Base-by-base conservation (phyloP, 1,140 invertebrate species). In the Lepidotrigona ventralis region DNA sequence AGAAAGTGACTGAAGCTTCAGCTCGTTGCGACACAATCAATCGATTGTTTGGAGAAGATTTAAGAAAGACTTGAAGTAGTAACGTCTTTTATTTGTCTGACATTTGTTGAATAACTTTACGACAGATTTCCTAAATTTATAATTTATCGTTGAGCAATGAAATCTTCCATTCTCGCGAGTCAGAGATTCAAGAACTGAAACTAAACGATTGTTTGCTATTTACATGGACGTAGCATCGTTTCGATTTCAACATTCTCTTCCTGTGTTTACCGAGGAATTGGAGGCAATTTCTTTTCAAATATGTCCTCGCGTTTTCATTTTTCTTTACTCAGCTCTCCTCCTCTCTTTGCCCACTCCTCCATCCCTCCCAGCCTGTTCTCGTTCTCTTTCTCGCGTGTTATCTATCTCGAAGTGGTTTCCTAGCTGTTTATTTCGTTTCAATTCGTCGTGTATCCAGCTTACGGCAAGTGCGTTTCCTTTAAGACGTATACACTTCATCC, bases 391-490 rank as follows among this genome's bases (percentile, higher is more conserved):
- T 53, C 54, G 53, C 80, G 53, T 33, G 64, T 74, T 71, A 58
- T 71, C 85, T 58, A 71, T 86, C 76, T 56, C 33, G 33, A 26
- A 79, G 69, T 63, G 82, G 56, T 73, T 79, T 68, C 29, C 76
- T 58, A 73, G 33, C 82, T 72, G 79, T 87, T 85, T 83, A 79
- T 83, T 87, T 78, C 85, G 69, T 73, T 81, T 54, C 70, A 73
- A 80, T 84, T 79, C 79, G 39, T n/a, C 58, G 70, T 74, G 73
- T 68, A 85, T 85, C 73, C 83, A 56, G 75, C 83, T 76, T 64
- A 83, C 81, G 66, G 74, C 53, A 29, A 79, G 79, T 84, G 78
- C 83, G 82, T 87, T 84, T 85, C 75, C 72, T 75, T 88, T 80
- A 81, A 88, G 86, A 88, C 74, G 53, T 86, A 85, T 77, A 75